phyloP scores from a whole-genome alignment of 2,888 invertebrate genomes.

The Thelaira solivaga region DNA sequence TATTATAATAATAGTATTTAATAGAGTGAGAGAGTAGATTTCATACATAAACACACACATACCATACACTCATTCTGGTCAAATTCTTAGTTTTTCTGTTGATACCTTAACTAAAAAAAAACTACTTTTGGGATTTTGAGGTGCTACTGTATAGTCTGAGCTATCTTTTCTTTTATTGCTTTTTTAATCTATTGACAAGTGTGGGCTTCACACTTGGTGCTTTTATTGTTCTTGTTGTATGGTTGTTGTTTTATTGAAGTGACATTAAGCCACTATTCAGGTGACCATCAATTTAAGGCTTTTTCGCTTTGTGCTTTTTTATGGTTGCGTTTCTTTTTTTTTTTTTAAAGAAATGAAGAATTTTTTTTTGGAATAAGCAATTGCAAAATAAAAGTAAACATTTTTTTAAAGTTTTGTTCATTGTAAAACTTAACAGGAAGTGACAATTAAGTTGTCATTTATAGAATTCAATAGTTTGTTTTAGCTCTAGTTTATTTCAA shows the following conservation, averaged over 20 bases:
- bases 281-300: slow-evolving; percentile 52
- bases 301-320: slow-evolving; percentile 10
- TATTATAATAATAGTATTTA: slow-evolving; percentile 63
- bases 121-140: slow-evolving; percentile 52
- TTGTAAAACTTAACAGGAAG: slow-evolving; percentile 68
- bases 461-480: slow-evolving; percentile 66
- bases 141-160: slow-evolving; percentile 40
- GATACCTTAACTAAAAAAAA: slow-evolving; percentile 15
- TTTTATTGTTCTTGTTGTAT: slow-evolving; percentile 43
- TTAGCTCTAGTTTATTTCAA: slow-evolving; percentile 50
- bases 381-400: too few relatives aligned
- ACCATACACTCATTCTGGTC: slow-evolving; percentile 30
- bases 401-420: slow-evolving; percentile 18
- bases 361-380: slow-evolving; percentile 28
- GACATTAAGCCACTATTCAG: slow-evolving; percentile 59
- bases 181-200: slow-evolving; percentile 55
- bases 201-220: slow-evolving; percentile 55
- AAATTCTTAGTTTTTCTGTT: slow-evolving; percentile 30
- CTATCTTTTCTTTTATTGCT: slow-evolving; percentile 29
- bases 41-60: too few relatives aligned
- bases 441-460: slow-evolving; percentile 73
- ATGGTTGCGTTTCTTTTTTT: background rate
- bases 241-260: slow-evolving; percentile 45
- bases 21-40: slow-evolving; percentile 40
- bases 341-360: too few relatives aligned